These are phyloP conservation scores for Ophioderma brevispina DNA, from an alignment of 35 echinoderm and acorn worm genomes.

Conservation along the genomic window DNA sequence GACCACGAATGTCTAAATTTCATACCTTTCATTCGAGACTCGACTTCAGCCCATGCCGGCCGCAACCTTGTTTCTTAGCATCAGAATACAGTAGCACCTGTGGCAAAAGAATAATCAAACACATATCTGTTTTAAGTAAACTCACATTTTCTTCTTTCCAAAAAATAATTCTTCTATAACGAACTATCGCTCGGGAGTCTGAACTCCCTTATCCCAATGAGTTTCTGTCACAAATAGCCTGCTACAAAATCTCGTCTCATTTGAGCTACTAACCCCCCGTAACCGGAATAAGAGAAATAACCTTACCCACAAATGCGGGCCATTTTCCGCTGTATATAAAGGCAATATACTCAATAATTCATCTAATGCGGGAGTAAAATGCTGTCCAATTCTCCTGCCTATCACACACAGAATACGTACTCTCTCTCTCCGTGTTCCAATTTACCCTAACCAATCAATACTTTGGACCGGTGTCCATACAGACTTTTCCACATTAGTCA, in stretches of 20 bases:
- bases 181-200: neutral
- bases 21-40: neutral
- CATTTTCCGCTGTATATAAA: neutral
- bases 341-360: neutral
- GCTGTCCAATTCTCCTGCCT: neutral
- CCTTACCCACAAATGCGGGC: neutral
- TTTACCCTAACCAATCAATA: neutral
- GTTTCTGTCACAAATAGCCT: neutral
- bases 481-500: no score
- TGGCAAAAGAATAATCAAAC: neutral
- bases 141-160: neutral
- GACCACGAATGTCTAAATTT: neutral
- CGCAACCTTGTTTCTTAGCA: neutral
- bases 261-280: neutral
- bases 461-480: no score
- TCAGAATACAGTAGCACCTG: neutral
- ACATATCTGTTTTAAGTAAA: neutral
- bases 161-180: neutral
- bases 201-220: neutral
- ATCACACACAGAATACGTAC: neutral
- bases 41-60: neutral
- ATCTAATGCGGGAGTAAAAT: neutral
- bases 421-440: neutral
- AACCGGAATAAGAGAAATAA: neutral
- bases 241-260: conserved; percentile 1